phyloP scores from a whole-genome alignment of 64 coral and sea anemone genomes.

The Porites lutea region DNA sequence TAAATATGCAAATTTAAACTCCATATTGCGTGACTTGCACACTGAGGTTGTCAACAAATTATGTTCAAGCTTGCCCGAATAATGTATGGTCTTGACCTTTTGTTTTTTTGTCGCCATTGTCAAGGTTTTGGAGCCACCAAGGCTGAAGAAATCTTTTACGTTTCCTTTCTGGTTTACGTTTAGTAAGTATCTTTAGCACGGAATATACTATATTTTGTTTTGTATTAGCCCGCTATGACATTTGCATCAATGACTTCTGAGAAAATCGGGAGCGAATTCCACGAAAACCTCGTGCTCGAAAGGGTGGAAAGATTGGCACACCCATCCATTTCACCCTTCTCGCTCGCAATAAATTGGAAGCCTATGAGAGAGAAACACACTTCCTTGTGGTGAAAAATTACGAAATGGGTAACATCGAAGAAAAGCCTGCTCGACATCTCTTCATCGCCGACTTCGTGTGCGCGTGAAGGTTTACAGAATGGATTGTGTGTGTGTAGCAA shows the following conservation, averaged over 20 bases:
- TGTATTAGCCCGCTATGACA: neutral
- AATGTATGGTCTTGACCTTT: neutral
- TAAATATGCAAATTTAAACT: neutral
- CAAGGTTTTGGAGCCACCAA: too few species aligned
- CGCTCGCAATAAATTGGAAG: neutral
- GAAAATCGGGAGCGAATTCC: neutral
- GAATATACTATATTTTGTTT: neutral
- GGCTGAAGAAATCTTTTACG: too few species aligned
- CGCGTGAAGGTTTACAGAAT: too few species aligned
- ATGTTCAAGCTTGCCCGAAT: neutral
- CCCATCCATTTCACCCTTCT: neutral
- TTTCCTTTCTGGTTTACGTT: too few species aligned
- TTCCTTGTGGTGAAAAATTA: too few species aligned
- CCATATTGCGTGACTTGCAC: neutral
- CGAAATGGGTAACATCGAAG: too few species aligned
- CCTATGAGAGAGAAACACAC: too few species aligned
- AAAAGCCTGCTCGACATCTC: too few species aligned
- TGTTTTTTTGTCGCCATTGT: neutral
- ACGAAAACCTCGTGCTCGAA: neutral
- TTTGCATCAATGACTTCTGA: neutral
- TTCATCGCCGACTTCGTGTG: too few species aligned
- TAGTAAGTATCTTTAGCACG: too few species aligned
- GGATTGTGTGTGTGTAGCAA: too few species aligned
- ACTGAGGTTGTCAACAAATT: neutral
- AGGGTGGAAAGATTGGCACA: neutral